These are phyloP conservation scores for Tetranychus truncatus DNA, from an alignment of 2,888 invertebrate species.

Conservation along the genomic window DNA sequence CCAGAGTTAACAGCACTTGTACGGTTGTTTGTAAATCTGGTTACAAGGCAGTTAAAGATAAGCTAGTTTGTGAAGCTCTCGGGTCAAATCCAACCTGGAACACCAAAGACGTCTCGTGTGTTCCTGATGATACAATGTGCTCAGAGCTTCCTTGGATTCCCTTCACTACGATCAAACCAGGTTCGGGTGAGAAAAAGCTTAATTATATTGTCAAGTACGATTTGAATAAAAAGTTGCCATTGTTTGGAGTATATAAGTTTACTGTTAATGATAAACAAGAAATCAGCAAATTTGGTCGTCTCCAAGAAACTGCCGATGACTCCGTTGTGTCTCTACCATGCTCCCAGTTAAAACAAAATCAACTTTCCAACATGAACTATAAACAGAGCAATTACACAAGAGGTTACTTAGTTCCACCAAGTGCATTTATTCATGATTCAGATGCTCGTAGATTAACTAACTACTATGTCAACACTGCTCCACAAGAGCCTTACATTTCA, in stretches of 20 bases:
- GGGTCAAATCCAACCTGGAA: constrained; percentile 14
- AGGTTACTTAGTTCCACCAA: constrained; percentile 16
- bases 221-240: constrained; percentile 3
- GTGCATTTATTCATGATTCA: constrained; percentile 9
- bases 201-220: constrained; percentile 13
- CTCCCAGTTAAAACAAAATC: constrained; percentile 10
- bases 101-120: constrained; percentile 6
- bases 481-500: constrained; percentile 17
- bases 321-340: not conserved
- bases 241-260: constrained; percentile 11
- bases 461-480: constrained; percentile 17
- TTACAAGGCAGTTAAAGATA: constrained; percentile 10
- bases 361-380: constrained; percentile 10
- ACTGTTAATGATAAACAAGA: not conserved
- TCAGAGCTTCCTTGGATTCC: not conserved
- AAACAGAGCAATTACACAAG: constrained; percentile 14
- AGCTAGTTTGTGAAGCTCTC: not conserved
- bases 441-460: constrained; percentile 10
- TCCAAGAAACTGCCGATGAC: not conserved
- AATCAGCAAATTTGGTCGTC: too few relatives aligned
- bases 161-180: not conserved
- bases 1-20: constrained; percentile 9
- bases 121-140: constrained; percentile 5
- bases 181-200: not conserved
- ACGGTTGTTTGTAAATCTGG: constrained; percentile 8